Conservation (phyloP, 2,888 invertebrate species). For the Cartodere bifasciata region DNA sequence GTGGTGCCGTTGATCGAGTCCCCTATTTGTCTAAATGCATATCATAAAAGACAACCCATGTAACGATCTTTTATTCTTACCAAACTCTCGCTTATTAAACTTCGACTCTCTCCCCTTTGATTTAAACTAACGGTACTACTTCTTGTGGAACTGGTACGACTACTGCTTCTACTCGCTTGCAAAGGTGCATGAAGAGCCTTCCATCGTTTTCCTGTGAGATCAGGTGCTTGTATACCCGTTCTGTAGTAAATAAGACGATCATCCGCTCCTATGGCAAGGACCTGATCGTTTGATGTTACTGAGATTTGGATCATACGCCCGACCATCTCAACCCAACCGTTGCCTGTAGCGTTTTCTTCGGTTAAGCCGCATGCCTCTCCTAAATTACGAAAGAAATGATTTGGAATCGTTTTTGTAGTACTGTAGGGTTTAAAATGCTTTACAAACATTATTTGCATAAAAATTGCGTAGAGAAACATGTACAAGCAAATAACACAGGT, state of each 20-base stretch:
- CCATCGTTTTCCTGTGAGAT: slow-evolving; percentile 83
- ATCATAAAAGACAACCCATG: too few species aligned
- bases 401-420: background rate
- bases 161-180: slow-evolving; percentile 72
- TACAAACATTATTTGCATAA: too few species aligned
- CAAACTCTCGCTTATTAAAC: too few species aligned
- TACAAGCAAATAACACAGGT: too few species aligned
- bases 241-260: slow-evolving; percentile 74
- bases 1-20: too few species aligned
- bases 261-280: slow-evolving; percentile 70
- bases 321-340: slow-evolving; percentile 83
- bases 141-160: slow-evolving; percentile 52
- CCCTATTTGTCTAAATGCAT: too few species aligned
- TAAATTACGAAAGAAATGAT: slow-evolving; percentile 35
- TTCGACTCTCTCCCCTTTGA: too few species aligned
- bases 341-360: slow-evolving; percentile 66
- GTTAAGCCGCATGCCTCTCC: slow-evolving; percentile 57
- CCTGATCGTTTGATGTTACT: slow-evolving; percentile 79
- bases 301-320: slow-evolving; percentile 72
- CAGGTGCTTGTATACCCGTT: slow-evolving; percentile 58
- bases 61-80: too few species aligned
- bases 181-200: slow-evolving; percentile 64
- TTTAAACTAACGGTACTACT: too few species aligned
- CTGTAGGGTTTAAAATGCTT: too few species aligned
- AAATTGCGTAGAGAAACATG: too few species aligned